Conservation (phyloP, 2,797 vertebrate genomes). For the Catostomus latipinnis region DNA sequence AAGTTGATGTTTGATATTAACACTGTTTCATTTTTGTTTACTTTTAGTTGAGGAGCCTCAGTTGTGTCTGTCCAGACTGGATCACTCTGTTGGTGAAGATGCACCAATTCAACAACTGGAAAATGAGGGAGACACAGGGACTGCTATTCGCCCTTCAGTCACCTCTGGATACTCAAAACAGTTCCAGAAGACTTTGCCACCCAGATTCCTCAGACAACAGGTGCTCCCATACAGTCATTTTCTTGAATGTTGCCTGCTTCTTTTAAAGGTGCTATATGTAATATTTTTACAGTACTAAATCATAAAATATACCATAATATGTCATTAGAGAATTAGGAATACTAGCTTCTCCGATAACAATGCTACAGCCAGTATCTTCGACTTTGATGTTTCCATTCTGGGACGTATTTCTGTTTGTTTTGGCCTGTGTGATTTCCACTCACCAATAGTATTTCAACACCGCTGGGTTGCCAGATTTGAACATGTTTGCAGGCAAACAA, state of each 20-base stretch:
- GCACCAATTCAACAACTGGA: constrained; percentile 75
- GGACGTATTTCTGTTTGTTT: too few species aligned
- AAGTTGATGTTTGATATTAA: neutral
- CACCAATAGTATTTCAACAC: too few species aligned
- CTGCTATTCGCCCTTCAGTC: constrained; percentile 88
- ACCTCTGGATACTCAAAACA: constrained; percentile 97
- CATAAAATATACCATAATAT: too few species aligned
- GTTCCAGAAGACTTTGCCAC: constrained; percentile 97
- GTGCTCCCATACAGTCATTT: constrained; percentile 67
- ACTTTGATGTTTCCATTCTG: too few species aligned
- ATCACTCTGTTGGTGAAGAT: constrained; percentile 74
- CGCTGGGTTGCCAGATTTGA: too few species aligned
- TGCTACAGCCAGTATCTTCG: too few species aligned
- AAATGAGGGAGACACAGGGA: constrained; percentile 85
- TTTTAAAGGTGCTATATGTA: neutral
- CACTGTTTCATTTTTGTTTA: constrained; percentile 5
- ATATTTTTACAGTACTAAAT: too few species aligned
- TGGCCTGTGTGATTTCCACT: too few species aligned
- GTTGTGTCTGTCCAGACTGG: constrained; percentile 71
- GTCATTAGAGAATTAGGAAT: too few species aligned
- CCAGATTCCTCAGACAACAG: constrained; percentile 98
- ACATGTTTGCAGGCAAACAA: too few species aligned
- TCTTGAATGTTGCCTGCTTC: neutral
- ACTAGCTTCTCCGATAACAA: too few species aligned
- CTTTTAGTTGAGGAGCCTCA: constrained; percentile 75